Evolutionary conservation across 2,113 vertebrate genomes (phyloP), one percentile per base, ranked within the genome.

Genomic region (Melierax canorus): DNA sequence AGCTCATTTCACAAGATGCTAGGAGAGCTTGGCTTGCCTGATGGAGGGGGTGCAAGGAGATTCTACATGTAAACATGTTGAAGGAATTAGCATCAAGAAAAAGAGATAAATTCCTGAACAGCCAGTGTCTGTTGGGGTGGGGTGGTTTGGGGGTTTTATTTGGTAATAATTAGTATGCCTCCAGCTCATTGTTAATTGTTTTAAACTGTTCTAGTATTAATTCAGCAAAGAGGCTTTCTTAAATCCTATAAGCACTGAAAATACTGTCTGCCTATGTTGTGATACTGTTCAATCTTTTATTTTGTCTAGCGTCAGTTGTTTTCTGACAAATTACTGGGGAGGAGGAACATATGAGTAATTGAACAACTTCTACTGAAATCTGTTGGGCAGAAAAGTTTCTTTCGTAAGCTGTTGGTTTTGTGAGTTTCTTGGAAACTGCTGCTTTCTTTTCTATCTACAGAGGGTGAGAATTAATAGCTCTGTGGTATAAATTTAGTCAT

Each of bases 171-270:
- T 69, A 83, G 9, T 38, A 12, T 92, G 82, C 46, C 58, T 90
- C 29, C 41, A 77, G 45, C 58, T 92, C 85, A 53, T 32, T 68
- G 39, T 63, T 94, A 88, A 88, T 94, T 93, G 71, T 93, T 68
- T 93, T 94, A 73, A 94, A 92, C 29, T 80, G n/a, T 90, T 90
- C 26, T 50, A 62, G 71, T 93, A 62, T 92, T 95, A 90, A 67
- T 73, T 92, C 26, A 27, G 50, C 50, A 74, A 96, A 94, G 92
- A 93, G 72, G 67, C 50, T 93, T 96, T 93, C 63, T 76, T 62
- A 95, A 92, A 80, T 93, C 88, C 55, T 59, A 1, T 76, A 46
- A 92, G 63, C 50, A 24, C 60, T 63, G 79, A 46, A 79, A 93
- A 46, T 88, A 22, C 27, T 73, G 55, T 69, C 86, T 88, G 78